These are phyloP conservation scores for Malurus elegans DNA, from an alignment of 2,113 vertebrate genomes.

Conservation along the genomic window DNA sequence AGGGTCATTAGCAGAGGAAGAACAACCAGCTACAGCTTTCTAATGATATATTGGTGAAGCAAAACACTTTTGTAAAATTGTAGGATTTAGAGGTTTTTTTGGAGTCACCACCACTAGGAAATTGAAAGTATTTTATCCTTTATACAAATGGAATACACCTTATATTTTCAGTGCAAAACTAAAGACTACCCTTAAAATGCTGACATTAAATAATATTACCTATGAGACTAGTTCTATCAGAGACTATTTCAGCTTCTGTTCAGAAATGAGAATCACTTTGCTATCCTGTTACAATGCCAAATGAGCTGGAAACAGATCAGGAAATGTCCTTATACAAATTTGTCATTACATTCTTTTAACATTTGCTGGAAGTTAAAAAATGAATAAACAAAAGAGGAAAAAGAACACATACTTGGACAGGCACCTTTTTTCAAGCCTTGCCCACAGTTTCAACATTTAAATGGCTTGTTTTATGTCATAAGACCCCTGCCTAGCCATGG, in stretches of 20 bases:
- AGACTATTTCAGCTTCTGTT: not conserved
- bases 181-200: not conserved
- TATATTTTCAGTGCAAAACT: not conserved
- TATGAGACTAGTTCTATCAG: not conserved
- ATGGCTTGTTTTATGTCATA: not conserved
- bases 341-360: not conserved
- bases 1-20: not conserved
- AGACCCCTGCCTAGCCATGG: not conserved
- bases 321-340: not conserved
- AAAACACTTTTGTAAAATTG: not conserved
- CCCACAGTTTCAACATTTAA: not conserved
- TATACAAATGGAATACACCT: not conserved
- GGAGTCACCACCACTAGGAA: not conserved
- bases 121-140: not conserved
- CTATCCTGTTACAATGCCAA: not conserved
- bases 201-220: not conserved
- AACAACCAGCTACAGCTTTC: not conserved
- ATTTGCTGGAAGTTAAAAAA: not conserved
- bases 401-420: not conserved
- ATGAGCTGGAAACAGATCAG: not conserved
- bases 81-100: not conserved
- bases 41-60: not conserved
- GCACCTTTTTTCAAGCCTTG: not conserved
- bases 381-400: not conserved
- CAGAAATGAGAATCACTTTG: not conserved